A percentile compares a stretch with the other conserved stretches of the same genome.
Evolutionary conservation across 53 echinoderm and acorn worm species (phyloP).

Genomic region (Pentamera pediparva): DNA sequence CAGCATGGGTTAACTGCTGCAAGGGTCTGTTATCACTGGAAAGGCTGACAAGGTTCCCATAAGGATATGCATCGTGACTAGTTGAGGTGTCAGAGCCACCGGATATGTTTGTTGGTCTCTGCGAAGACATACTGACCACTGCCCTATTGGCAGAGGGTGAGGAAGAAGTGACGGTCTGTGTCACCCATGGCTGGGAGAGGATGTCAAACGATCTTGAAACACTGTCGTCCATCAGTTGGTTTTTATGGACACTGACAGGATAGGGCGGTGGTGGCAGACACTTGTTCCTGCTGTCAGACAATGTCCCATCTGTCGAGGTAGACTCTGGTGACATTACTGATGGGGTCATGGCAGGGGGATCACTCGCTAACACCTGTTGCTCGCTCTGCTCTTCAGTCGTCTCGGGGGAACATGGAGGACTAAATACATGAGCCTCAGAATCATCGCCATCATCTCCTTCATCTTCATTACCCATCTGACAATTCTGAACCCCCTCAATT

Average conservation of each 20-base stretch:
- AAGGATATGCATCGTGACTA: neutral
- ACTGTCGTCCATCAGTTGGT: neutral
- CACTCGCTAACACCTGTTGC: no score
- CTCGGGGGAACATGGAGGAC: conserved; percentile 5
- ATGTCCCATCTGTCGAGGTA: neutral
- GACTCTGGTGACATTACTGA: neutral
- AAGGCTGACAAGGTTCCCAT: neutral
- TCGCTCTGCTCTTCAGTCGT: neutral
- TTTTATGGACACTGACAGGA: neutral
- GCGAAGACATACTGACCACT: neutral
- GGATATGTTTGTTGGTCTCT: neutral
- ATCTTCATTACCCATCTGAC: neutral
- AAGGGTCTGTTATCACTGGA: neutral
- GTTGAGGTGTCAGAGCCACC: neutral
- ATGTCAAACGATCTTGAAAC: conserved; percentile 29
- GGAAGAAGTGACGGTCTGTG: conserved; percentile 11
- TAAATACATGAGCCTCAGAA: conserved; percentile 23
- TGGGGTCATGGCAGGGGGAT: neutral
- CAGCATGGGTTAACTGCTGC: no score
- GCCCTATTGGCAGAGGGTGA: neutral
- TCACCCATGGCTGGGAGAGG: conserved; percentile 57
- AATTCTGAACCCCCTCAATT: neutral
- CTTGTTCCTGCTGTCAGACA: neutral
- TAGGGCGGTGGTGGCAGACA: conserved; percentile 15
- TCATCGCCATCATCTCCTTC: conserved; percentile 16